Base-by-base conservation (phyloP, 2,797 vertebrate species). In the Megalops cyprinoides region DNA sequence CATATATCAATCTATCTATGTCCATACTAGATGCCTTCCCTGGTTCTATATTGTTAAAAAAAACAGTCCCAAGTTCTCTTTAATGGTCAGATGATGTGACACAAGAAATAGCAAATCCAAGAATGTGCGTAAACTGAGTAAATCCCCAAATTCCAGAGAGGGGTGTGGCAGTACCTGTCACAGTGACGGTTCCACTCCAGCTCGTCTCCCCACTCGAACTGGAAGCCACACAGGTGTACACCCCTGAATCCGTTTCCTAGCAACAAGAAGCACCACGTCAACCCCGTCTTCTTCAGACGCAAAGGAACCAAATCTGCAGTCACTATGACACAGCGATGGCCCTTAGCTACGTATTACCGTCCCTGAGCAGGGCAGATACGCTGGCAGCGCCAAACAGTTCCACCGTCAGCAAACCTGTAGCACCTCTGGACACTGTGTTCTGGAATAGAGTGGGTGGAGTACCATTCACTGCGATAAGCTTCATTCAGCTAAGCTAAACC, bases 151-250 rank as follows among this genome's bases (percentile, higher is more conserved):
- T 14, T 14, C 8, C 3, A 28, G 5, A 18, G 62, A 3, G 14
- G 14, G 14, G 28, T 14, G 5, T 4, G 31, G 20, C 14, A 37
- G 79, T 92, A 88, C 97, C 97, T 94, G 94, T 95, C 80, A 96
- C 95, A 78, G 94, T 92, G 84, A 99, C 93, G 83, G 93, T 95
- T 81, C 95, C 93, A 67, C 93, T 96, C 97, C 97, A 99, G 37
- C 88, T 94, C 0, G 95, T 95, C 91, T 99, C 96, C 0, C 98
- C 97, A 0, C 77, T 95, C 0, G 94, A 93, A 87, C 95, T 98
- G 87, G 93, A 95, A 83, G 97, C 96, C 78, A 99, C 92, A 1
- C 98, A 99, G 89, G 96, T 96, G 23, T 99, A 99, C 87, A 94
- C 88, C 71, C 98, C 98, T 0, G 96, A 95, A 90, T 99, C 96